Percentiles rank a stretch among this genome's conserved stretches.
Conservation (phyloP, 2,113 vertebrate species). For the Xyrauchen texanus region DNA sequence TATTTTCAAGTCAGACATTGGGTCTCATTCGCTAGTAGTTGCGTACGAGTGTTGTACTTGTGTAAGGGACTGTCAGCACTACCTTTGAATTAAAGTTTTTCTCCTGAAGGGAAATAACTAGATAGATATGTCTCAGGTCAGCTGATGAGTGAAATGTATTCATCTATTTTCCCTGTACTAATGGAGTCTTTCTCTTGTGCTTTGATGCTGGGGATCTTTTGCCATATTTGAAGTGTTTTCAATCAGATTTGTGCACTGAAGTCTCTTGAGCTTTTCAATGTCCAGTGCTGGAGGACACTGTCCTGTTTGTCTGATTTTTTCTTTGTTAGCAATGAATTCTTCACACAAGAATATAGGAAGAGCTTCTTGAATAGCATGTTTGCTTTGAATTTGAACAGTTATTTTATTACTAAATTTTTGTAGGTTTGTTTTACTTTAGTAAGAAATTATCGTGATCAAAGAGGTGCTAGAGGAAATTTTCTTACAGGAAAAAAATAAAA, state of each 20-base stretch:
- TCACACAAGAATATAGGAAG: conserved; percentile 31
- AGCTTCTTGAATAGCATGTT: conserved; percentile 17
- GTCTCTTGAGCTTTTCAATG: conserved; percentile 52
- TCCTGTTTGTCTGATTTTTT: no score
- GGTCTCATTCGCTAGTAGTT: no score
- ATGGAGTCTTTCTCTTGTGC: conserved; percentile 58
- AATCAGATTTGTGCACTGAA: conserved; percentile 29
- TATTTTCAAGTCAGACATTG: conserved; percentile 36
- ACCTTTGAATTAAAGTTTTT: conserved; percentile 66
- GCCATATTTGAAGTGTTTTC: conserved; percentile 58
- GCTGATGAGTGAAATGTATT: conserved; percentile 73
- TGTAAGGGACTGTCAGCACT: conserved; percentile 68
- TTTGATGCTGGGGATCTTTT: conserved; percentile 73
- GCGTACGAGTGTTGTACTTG: neutral
- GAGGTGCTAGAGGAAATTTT: no score
- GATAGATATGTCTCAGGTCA: conserved; percentile 72
- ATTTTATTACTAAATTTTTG: neutral
- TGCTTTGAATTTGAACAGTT: conserved; percentile 20
- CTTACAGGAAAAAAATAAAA: no score
- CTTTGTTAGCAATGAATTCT: conserved; percentile 25
- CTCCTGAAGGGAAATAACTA: conserved; percentile 70
- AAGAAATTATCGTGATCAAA: no score
- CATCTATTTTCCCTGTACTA: conserved; percentile 70
- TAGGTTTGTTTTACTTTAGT: no score
- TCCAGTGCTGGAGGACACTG: neutral